Percentiles rank a stretch among this genome's conserved stretches.
These are phyloP conservation scores for Larimichthys crocea DNA, from an alignment of 2,113 vertebrate species.

Conservation along the genomic window DNA sequence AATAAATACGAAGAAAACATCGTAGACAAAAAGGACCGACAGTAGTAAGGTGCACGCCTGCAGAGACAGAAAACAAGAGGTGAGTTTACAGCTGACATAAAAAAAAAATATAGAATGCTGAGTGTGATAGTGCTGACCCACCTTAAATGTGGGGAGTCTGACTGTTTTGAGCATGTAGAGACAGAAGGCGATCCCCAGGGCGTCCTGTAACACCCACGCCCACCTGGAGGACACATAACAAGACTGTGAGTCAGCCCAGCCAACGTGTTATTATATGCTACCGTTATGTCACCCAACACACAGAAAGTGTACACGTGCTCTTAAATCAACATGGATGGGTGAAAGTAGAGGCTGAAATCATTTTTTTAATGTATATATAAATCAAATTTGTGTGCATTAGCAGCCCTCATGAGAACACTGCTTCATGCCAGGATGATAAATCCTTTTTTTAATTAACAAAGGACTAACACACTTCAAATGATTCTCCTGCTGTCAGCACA, in stretches of 20 bases:
- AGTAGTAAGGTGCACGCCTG: slow-evolving; percentile 96
- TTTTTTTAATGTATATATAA: too few relatives aligned
- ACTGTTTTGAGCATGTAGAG: slow-evolving; percentile 97
- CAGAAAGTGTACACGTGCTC: neutral
- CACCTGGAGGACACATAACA: slow-evolving; percentile 83
- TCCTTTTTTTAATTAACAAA: neutral
- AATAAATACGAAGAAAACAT: slow-evolving; percentile 97
- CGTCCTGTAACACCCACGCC: slow-evolving; percentile 96
- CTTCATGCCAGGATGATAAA: too few relatives aligned
- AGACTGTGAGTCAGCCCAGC: slow-evolving; percentile 25
- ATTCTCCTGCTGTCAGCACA: too few relatives aligned
- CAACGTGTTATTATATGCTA: neutral
- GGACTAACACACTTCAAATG: neutral
- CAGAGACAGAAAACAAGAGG: slow-evolving; percentile 8
- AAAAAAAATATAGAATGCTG: neutral
- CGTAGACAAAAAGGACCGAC: slow-evolving; percentile 92
- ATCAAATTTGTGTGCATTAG: too few relatives aligned
- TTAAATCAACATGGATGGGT: neutral
- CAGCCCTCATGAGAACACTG: too few relatives aligned
- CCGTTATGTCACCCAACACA: slow-evolving; percentile 5
- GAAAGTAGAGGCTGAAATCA: too few relatives aligned
- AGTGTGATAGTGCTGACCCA: slow-evolving; percentile 56
- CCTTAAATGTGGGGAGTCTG: slow-evolving; percentile 95
- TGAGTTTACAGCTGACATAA: neutral
- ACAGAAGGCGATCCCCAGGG: slow-evolving; percentile 94